Conservation (phyloP, 64 coral and sea anemone genomes). For the Pachyseris speciosa region DNA sequence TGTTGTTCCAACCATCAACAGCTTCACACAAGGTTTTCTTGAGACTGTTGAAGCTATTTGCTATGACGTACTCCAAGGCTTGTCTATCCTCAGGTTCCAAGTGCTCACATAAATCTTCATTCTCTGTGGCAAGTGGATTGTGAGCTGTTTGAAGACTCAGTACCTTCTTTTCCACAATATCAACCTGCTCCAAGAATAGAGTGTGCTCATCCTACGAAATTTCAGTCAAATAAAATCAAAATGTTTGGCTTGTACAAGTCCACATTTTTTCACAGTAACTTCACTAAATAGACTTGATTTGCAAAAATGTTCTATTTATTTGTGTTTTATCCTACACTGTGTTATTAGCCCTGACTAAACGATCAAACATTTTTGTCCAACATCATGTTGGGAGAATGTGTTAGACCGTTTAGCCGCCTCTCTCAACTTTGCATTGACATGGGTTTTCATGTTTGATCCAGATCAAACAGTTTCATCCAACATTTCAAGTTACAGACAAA, state of each 20-base stretch:
- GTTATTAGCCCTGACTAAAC: too few relatives aligned
- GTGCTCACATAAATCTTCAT: not conserved
- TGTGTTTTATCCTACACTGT: too few relatives aligned
- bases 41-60: slow-evolving; percentile 87
- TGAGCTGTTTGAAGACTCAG: slow-evolving; percentile 57
- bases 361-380: too few relatives aligned
- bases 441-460: too few relatives aligned
- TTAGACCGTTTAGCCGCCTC: too few relatives aligned
- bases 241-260: not conserved
- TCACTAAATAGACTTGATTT: too few relatives aligned
- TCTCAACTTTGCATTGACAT: too few relatives aligned
- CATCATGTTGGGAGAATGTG: too few relatives aligned
- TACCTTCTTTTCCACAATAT: slow-evolving; percentile 91
- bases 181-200: slow-evolving; percentile 76
- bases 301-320: too few relatives aligned
- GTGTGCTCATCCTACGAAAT: slow-evolving; percentile 70
- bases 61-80: slow-evolving; percentile 92
- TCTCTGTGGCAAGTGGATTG: slow-evolving; percentile 48
- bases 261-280: too few relatives aligned
- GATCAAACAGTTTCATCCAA: too few relatives aligned
- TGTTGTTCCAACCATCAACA: slow-evolving; percentile 88
- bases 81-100: slow-evolving; percentile 70
- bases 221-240: not conserved
- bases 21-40: slow-evolving; percentile 92
- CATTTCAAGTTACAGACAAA: too few relatives aligned